Conservation (phyloP, 2,888 invertebrate species). For the Glyphotaelius pellucidus region DNA sequence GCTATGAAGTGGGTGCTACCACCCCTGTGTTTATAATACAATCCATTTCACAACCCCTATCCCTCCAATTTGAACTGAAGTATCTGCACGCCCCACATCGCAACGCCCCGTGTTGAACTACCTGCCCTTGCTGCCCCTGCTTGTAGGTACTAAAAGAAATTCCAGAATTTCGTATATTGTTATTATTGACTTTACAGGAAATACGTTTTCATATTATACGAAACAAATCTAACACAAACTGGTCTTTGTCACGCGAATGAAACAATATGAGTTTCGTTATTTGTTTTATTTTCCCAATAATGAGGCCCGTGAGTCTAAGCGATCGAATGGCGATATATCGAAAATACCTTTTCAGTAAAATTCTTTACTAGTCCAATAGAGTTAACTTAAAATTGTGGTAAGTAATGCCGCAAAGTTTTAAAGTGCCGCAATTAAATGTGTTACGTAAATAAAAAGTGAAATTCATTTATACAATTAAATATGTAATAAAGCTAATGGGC, state of each 20-base stretch:
- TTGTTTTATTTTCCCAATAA: constrained; percentile 27
- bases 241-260: constrained; percentile 23
- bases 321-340: neutral
- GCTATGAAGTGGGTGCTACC: neutral
- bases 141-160: neutral
- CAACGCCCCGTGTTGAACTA: neutral
- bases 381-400: neutral
- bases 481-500: neutral
- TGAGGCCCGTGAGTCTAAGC: neutral
- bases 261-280: constrained; percentile 14
- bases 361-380: neutral
- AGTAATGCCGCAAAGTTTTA: neutral
- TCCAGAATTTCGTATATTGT: neutral
- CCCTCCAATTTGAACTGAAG: neutral
- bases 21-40: neutral
- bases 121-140: neutral
- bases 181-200: constrained; percentile 16
- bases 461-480: neutral
- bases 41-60: neutral
- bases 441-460: neutral
- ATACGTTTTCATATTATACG: neutral
- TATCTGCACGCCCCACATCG: neutral
- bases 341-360: neutral
- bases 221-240: constrained; percentile 30
- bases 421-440: neutral